Evolutionary conservation across 2,888 invertebrate species (phyloP).

Genomic region (Leptinotarsa tumamoca): DNA sequence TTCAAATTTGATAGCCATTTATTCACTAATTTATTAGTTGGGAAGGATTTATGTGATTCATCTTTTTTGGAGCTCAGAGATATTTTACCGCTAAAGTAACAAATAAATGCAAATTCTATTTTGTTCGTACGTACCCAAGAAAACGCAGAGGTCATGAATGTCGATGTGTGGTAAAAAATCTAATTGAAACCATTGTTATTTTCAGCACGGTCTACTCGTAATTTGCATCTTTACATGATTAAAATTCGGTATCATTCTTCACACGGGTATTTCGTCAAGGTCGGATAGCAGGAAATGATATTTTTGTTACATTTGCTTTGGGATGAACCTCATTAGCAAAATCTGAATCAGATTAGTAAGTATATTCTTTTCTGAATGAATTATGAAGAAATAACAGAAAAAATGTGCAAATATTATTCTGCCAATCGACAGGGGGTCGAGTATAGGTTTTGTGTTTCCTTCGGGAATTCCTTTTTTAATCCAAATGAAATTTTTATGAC

Average conservation of each 20-base stretch:
- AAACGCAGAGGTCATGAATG: conserved; percentile 20
- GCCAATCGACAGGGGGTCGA: too few relatives aligned
- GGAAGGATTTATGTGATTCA: conserved; percentile 19
- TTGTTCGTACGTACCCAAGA: conserved; percentile 1
- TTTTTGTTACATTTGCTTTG: conserved; percentile 8
- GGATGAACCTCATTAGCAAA: background rate
- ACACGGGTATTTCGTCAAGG: conserved; percentile 24
- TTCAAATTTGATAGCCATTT: background rate
- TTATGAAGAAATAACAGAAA: too few relatives aligned
- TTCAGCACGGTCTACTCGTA: conserved; percentile 17
- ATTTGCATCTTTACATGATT: conserved; percentile 28
- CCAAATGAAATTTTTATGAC: too few relatives aligned
- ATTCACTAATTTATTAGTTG: background rate
- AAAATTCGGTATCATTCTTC: conserved; percentile 24
- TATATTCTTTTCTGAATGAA: too few relatives aligned
- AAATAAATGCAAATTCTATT: conserved; percentile 20
- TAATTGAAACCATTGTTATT: conserved; percentile 29
- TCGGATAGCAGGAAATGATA: conserved; percentile 23
- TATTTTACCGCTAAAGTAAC: conserved; percentile 13
- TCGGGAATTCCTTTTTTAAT: too few relatives aligned
- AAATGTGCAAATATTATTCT: too few relatives aligned
- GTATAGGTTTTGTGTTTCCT: too few relatives aligned
- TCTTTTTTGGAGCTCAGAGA: conserved; percentile 6
- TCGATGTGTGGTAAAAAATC: conserved; percentile 1
- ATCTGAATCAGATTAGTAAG: background rate